phyloP scores from a whole-genome alignment of 2,888 invertebrate species.

The Himalopsyche anomala region DNA sequence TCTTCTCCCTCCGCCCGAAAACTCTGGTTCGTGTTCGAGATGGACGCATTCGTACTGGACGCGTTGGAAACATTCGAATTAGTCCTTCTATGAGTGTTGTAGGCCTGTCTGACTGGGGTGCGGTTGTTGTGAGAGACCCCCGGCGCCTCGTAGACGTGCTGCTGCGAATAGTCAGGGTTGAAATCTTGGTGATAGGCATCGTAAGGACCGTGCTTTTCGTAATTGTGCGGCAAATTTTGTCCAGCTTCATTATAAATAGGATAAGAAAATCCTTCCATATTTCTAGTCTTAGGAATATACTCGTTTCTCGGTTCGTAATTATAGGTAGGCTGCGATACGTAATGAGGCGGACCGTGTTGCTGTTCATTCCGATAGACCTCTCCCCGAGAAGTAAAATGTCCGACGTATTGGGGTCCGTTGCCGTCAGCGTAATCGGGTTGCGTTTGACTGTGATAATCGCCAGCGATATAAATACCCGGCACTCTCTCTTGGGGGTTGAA shows the following conservation, averaged over 20 bases:
- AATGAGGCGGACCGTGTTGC: conserved; percentile 65
- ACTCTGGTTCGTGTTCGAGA: conserved; percentile 68
- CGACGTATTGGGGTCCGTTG: conserved; percentile 62
- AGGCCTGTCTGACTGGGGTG: conserved; percentile 68
- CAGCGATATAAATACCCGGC: conserved; percentile 73
- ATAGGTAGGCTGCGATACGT: conserved; percentile 60
- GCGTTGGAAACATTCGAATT: conserved; percentile 84
- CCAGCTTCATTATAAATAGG: conserved; percentile 63
- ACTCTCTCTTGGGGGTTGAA: conserved; percentile 72
- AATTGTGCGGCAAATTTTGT: conserved; percentile 63
- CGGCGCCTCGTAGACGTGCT: conserved; percentile 57
- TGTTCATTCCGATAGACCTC: conserved; percentile 61
- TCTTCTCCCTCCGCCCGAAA: conserved; percentile 62
- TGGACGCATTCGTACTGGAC: conserved; percentile 75
- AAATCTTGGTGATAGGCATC: conserved; percentile 60
- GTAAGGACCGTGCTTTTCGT: conserved; percentile 67
- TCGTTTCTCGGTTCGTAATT: conserved; percentile 62
- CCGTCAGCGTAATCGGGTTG: conserved; percentile 71
- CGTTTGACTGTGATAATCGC: conserved; percentile 70
- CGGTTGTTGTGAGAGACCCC: conserved; percentile 58
- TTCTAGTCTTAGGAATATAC: conserved; percentile 61
- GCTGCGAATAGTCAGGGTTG: conserved; percentile 67
- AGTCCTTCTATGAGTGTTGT: conserved; percentile 83
- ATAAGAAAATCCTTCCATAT: conserved; percentile 60
- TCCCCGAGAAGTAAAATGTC: conserved; percentile 61